Conservation (phyloP, 2,888 invertebrate species). For the Criorhina ranunculi region DNA sequence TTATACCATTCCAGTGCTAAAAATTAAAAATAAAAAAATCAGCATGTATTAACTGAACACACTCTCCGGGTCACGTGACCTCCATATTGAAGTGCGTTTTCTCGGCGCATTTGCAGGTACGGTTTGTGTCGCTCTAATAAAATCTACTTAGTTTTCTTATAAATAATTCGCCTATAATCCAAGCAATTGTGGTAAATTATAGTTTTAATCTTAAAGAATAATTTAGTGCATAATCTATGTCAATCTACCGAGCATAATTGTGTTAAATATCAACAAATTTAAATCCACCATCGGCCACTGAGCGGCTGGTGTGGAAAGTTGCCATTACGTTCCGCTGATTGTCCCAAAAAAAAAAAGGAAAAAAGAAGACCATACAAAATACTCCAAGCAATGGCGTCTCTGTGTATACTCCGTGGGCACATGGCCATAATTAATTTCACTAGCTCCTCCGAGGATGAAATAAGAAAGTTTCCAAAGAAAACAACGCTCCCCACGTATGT, state of each 20-base stretch:
- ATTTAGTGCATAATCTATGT: conserved; percentile 60
- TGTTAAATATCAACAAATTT: conserved; percentile 57
- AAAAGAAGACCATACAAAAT: conserved; percentile 53
- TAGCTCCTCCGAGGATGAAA: conserved; percentile 3
- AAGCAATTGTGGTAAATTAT: conserved; percentile 75
- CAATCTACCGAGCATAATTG: conserved; percentile 26
- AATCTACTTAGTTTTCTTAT: conserved; percentile 70
- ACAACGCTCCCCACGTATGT: neutral
- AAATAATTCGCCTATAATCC: conserved; percentile 68
- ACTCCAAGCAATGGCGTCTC: conserved; percentile 74
- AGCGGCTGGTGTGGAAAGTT: conserved; percentile 75
- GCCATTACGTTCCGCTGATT: conserved; percentile 74
- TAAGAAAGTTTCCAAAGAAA: neutral
- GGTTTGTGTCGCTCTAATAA: conserved; percentile 77
- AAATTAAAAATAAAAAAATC: no score
- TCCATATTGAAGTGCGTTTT: conserved; percentile 82
- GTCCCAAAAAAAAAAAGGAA: conserved; percentile 51
- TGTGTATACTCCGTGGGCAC: conserved; percentile 70
- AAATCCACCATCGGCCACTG: conserved; percentile 26
- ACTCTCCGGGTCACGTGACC: conserved; percentile 77
- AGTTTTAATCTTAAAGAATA: conserved; percentile 68
- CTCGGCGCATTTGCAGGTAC: conserved; percentile 82
- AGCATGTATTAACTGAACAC: conserved; percentile 61
- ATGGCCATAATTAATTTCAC: conserved; percentile 64
- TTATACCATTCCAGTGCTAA: conserved; percentile 58